Evolutionary conservation across 1,140 invertebrate genomes (phyloP).

Genomic region (Drosophila paulistorum): DNA sequence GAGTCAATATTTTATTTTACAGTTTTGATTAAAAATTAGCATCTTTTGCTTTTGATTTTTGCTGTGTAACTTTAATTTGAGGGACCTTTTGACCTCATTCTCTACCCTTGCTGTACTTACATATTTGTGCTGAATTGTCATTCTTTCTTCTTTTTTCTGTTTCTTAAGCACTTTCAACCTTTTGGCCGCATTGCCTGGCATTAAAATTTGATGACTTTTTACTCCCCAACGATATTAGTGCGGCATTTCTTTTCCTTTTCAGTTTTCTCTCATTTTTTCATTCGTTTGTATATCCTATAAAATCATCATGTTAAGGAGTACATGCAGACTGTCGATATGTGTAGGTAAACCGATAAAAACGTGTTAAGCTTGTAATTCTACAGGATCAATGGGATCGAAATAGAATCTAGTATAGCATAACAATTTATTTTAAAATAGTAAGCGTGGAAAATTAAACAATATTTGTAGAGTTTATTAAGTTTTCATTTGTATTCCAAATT

Average conservation of each 20-base stretch:
- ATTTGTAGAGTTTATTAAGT: too few relatives aligned
- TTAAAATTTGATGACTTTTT: slow-evolving; percentile 72
- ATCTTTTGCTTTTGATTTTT: background rate
- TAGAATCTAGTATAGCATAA: too few relatives aligned
- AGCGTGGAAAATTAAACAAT: too few relatives aligned
- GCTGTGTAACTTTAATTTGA: background rate
- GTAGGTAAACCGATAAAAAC: too few relatives aligned
- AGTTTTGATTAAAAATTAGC: background rate
- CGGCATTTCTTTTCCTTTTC: slow-evolving; percentile 11
- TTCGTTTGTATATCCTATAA: background rate
- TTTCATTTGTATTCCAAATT: too few relatives aligned
- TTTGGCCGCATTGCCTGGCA: slow-evolving; percentile 67
- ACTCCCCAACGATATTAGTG: slow-evolving; percentile 31
- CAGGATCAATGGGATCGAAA: too few relatives aligned
- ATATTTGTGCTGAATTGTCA: slow-evolving; percentile 67
- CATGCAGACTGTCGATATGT: background rate
- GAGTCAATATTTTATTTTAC: background rate
- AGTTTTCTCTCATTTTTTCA: slow-evolving; percentile 20
- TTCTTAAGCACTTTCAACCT: slow-evolving; percentile 46
- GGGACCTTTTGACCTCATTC: background rate
- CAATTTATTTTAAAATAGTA: too few relatives aligned
- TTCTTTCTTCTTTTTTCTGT: slow-evolving; percentile 35
- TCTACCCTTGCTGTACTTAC: slow-evolving; percentile 31
- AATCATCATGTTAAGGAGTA: background rate
- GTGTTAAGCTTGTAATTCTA: too few relatives aligned